phyloP scores from a whole-genome alignment of 35 echinoderm and acorn worm genomes.

The Diadema setosum region DNA sequence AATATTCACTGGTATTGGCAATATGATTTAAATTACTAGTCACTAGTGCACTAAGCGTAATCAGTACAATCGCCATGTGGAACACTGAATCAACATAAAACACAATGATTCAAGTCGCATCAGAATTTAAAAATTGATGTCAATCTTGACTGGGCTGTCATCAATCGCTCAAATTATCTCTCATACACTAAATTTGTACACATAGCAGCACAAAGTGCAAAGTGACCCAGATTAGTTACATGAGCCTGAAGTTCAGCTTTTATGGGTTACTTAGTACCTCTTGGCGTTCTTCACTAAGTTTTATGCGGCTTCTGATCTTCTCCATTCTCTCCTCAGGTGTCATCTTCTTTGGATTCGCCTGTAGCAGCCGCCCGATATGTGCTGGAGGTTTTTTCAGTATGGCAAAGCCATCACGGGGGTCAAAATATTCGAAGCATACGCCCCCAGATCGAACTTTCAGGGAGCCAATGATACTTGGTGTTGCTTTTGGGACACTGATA shows the following conservation, averaged over 20 bases:
- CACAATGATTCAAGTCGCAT: too few species aligned
- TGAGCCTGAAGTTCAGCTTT: background rate
- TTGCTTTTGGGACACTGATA: background rate
- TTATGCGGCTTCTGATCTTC: background rate
- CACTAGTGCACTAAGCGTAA: too few species aligned
- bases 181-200: background rate
- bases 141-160: background rate
- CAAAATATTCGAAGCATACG: background rate
- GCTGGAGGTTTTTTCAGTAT: background rate
- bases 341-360: background rate
- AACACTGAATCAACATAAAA: too few species aligned
- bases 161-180: background rate
- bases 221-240: background rate
- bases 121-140: background rate
- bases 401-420: background rate
- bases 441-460: background rate
- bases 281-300: background rate
- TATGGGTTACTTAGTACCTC: too few species aligned
- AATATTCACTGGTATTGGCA: too few species aligned
- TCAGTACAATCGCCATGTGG: too few species aligned
- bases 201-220: background rate
- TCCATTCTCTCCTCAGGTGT: background rate
- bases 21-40: too few species aligned
- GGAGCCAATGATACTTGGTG: background rate
- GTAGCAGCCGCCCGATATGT: background rate